A percentile compares a stretch with the other conserved stretches of the same genome.
Conservation (phyloP, 2,888 invertebrate genomes). For the Maniola hyperantus region DNA sequence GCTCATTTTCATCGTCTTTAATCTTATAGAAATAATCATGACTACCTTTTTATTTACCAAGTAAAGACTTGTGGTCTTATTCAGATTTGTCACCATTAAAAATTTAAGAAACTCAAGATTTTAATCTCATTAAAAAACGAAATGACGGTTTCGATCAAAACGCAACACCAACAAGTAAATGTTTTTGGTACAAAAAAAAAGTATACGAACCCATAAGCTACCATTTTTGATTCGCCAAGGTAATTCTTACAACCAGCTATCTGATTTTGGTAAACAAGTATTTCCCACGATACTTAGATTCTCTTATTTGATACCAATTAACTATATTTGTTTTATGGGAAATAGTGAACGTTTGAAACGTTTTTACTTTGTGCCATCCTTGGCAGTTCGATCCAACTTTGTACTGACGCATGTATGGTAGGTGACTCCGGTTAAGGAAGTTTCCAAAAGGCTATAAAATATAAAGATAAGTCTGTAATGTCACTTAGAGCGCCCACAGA, state of each 20-base stretch:
- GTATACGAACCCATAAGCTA: no score
- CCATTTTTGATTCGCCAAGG: slow-evolving; percentile 1
- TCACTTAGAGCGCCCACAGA: neutral
- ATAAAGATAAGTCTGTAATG: slow-evolving; percentile 30
- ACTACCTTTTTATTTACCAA: no score
- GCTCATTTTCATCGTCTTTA: no score
- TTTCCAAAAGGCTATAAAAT: slow-evolving; percentile 23
- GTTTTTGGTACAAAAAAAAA: no score
- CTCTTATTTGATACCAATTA: slow-evolving; percentile 14
- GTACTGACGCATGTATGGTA: slow-evolving; percentile 1
- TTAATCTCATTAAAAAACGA: no score
- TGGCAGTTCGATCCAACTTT: neutral
- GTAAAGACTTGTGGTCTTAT: no score
- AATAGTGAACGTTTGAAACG: neutral
- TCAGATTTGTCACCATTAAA: no score
- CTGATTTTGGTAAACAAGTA: neutral
- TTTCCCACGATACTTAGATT: neutral
- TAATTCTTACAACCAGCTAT: slow-evolving; percentile 4
- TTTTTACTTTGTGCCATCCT: slow-evolving; percentile 2
- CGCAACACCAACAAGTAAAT: neutral
- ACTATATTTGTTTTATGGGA: slow-evolving; percentile 16
- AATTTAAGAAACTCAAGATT: no score
- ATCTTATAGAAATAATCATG: no score
- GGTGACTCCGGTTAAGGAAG: slow-evolving; percentile 9
- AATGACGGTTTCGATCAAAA: neutral